Percentiles rank a stretch among this genome's conserved stretches.
Conservation (phyloP, 2,113 vertebrate species). For the Mesembrinibis cayennensis region DNA sequence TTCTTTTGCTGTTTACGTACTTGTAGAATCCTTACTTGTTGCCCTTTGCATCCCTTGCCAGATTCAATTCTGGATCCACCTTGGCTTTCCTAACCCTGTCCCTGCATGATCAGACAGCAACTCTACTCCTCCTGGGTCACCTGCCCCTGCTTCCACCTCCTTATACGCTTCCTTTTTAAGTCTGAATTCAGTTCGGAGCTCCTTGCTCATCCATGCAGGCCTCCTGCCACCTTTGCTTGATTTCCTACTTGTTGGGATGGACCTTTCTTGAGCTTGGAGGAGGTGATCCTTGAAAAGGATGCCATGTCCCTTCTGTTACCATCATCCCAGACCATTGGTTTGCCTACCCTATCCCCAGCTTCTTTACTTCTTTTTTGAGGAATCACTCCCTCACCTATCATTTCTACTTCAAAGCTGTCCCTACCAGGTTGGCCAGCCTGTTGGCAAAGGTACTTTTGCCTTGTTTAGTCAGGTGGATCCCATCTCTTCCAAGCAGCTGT, state of each 20-base stretch:
- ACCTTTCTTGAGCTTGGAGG: neutral
- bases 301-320: neutral
- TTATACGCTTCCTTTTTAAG: neutral
- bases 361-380: neutral
- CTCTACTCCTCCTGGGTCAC: neutral
- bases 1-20: neutral
- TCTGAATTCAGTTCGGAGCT: neutral
- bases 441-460: neutral
- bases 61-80: neutral
- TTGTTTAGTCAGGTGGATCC: neutral
- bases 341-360: neutral
- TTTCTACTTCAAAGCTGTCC: neutral
- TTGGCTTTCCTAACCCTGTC: neutral
- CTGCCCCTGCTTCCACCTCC: neutral
- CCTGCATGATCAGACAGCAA: neutral
- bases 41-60: fast-evolving
- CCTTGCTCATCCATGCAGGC: neutral
- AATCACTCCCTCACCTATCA: neutral
- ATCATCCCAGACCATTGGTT: neutral
- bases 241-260: neutral
- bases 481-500: neutral
- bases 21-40: neutral
- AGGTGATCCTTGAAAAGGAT: neutral
- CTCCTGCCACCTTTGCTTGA: neutral
- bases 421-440: neutral